Conservation (phyloP, 1,140 invertebrate genomes). For the Aphaenogaster floridana region DNA sequence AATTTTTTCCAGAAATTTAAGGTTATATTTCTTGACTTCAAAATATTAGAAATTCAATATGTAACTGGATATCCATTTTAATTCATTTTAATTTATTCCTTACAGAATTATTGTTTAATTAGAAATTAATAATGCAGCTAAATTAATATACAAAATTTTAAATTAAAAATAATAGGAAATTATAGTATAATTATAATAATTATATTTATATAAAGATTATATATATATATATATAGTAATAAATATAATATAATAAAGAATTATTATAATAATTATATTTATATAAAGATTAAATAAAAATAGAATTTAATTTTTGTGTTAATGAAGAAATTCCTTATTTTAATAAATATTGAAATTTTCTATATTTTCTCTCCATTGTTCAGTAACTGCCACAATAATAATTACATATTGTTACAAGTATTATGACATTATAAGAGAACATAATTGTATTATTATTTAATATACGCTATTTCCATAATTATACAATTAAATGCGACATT, state of each 20-base stretch:
- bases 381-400: background rate
- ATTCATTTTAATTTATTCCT: background rate
- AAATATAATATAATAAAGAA: too few species aligned
- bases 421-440: background rate
- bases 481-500: background rate
- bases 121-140: background rate
- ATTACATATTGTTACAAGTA: conserved; percentile 6
- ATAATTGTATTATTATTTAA: background rate
- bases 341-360: background rate
- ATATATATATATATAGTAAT: too few species aligned
- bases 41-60: background rate
- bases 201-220: too few species aligned
- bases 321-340: background rate
- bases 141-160: background rate
- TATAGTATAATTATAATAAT: background rate
- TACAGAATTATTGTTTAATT: background rate
- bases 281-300: background rate
- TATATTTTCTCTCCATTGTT: background rate
- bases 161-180: background rate
- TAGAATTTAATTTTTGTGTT: background rate
- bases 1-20: conserved; percentile 1
- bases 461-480: background rate
- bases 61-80: background rate
- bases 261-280: background rate
- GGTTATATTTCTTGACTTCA: background rate